Evolutionary conservation across 2,888 invertebrate genomes (phyloP), one percentile per base, ranked within the genome.

Genomic region (Platypus cylindrus): DNA sequence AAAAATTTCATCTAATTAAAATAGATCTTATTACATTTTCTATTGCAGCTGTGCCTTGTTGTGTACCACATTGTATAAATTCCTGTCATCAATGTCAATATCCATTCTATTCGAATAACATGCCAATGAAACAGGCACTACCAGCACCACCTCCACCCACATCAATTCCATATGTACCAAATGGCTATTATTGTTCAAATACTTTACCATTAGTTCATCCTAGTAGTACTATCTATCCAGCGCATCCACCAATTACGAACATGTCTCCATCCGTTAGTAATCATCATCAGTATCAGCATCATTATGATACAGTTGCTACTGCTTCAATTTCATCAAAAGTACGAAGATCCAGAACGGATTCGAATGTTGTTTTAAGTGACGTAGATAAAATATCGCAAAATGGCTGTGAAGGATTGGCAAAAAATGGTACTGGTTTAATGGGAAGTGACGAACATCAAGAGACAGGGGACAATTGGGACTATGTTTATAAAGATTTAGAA

Each of bases 401-500:
- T 9, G 30, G 20, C n/a, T 11, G 13, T 20, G 32, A 36, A 9
- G 32, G 22, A 2, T 9, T 39, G 17, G 17, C 14, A 5, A 34
- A 24, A 18, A 39, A 36, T 30, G 40, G 31, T 12, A 13, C 16
- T 20, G 13, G 11, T n/a, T n/a, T n/a, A n/a, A n/a, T n/a, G n/a
- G n/a, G n/a, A n/a, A n/a, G n/a, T n/a, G n/a, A 33, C 2, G 31
- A 35, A 4, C 26, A 30, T 2, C 26, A 22, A 11, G 23, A 30
- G 11, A 25, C 40, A 32, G 51, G 36, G 45, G 74, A 73, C 36
- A 73, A 74, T 32, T 86, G 85, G 85, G 79, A 79, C 52, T 83
- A 81, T 52, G 83, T 85, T 0, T 85, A 78, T 53, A 70, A 75
- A 46, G 78, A 80, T 53, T 62, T 85, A 20, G 80, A 83, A 37